Evolutionary conservation across 1,140 invertebrate species (phyloP), one percentile per base, ranked within the genome.

Genomic region (Stenopsyche tienmushanensis): DNA sequence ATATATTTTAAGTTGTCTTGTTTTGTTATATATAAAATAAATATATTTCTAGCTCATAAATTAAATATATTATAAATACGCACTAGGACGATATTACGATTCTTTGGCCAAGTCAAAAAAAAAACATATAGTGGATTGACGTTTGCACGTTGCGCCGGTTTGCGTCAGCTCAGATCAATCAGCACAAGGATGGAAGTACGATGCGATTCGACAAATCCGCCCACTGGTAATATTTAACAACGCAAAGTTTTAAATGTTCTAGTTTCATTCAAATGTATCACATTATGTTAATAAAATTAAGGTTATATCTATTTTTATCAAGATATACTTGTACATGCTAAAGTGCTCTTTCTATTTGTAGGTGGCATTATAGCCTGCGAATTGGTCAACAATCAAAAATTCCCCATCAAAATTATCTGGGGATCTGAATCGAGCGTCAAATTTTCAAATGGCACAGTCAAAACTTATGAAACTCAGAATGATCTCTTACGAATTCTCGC

Each of bases 401-500:
- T 77, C 34, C 66, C 67, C 25, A 62, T 80, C n/a, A 75, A 78
- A 26, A 70, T 80, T 21, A 45, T 69, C n/a, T 81, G 80, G 80
- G 77, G 76, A 10, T 70, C 64, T 39, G 77, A 78, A 62, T 75
- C 75, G 3, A 66, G 71, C 21, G 68, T 79, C 44, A 75, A 70
- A 17, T 65, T 79, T 45, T 72, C 74, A 1, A 73, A 74, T 65
- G 72, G 72, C 0, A 54, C 69, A 73, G 24, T 74, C 13, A 70
- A 82, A 60, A 71, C 77, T 60, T 86, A 82, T 75, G 80, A 80
- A 72, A 84, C 82, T 5, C 84, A 83, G 65, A 86, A 86, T 74
- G 85, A 87, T 75, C 78, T 87, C 42, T 80, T 85, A 63, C 81
- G 85, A 66, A 82, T 84, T 34, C 66, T 87, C 41, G 82, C 84